Evolutionary conservation across 1,140 invertebrate genomes (phyloP).

Genomic region (Odontomachus brunneus): DNA sequence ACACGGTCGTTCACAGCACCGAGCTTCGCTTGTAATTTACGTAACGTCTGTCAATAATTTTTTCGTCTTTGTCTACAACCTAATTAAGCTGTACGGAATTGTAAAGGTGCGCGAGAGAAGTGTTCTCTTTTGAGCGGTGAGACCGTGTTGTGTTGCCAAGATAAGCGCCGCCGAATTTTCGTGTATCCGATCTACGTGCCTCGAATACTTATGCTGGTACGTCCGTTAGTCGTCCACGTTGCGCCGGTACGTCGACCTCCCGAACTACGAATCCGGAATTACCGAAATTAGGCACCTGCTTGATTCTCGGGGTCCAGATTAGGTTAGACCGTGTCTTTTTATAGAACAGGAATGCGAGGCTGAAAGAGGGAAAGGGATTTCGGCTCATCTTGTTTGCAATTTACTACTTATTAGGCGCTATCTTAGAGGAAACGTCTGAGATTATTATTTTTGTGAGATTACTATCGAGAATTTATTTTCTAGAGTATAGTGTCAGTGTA

Average conservation of each 20-base stretch:
- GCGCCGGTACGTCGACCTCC: conserved; percentile 63
- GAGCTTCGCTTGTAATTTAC: neutral
- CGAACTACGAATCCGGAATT: conserved; percentile 8
- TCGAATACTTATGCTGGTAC: conserved; percentile 71
- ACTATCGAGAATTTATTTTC: no score
- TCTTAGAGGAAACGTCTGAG: no score
- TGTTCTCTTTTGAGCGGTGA: neutral
- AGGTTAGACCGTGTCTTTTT: neutral
- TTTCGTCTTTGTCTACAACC: neutral
- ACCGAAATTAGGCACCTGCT: neutral
- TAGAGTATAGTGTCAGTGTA: no score
- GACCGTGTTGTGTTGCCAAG: conserved; percentile 16
- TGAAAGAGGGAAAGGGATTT: no score
- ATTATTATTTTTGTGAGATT: no score
- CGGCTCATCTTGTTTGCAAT: no score
- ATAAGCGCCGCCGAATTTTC: conserved; percentile 44
- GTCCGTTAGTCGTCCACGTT: conserved; percentile 2
- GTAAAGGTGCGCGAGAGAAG: neutral
- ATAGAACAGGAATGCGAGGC: neutral
- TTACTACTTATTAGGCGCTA: no score
- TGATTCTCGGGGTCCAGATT: neutral
- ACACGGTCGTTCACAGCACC: neutral
- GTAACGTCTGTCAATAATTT: conserved; percentile 3
- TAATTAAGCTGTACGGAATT: neutral
- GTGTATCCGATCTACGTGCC: conserved; percentile 42